Conservation (phyloP, 2,888 invertebrate genomes). For the Pandemis cinnamomeana region DNA sequence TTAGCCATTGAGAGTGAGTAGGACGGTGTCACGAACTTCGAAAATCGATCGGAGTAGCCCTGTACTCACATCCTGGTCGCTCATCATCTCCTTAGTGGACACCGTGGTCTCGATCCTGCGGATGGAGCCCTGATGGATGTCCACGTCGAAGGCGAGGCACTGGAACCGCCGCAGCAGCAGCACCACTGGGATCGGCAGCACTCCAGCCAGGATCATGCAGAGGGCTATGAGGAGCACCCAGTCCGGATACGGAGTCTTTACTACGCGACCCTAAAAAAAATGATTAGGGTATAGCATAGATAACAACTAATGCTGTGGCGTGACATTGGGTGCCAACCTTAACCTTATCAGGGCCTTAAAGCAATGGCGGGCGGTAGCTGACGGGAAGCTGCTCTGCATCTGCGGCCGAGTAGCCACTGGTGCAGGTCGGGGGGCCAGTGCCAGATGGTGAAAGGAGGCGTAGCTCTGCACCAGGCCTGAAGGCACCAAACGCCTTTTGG, state of each 20-base stretch:
- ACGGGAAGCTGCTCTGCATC: too few relatives aligned
- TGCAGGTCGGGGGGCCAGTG: too few relatives aligned
- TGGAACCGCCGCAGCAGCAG: constrained; percentile 95
- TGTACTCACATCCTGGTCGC: constrained; percentile 93
- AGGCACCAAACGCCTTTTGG: too few relatives aligned
- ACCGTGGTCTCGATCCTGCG: constrained; percentile 96
- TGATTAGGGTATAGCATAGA: background rate
- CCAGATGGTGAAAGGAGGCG: too few relatives aligned
- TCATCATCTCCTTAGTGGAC: constrained; percentile 97
- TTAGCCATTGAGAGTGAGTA: too few relatives aligned
- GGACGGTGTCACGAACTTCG: background rate
- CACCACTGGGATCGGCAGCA: constrained; percentile 94
- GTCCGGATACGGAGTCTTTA: constrained; percentile 88
- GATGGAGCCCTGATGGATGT: constrained; percentile 96
- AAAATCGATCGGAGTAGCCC: background rate
- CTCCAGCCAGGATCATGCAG: constrained; percentile 90
- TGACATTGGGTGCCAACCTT: too few relatives aligned
- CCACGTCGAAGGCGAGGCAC: constrained; percentile 93
- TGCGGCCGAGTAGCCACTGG: too few relatives aligned
- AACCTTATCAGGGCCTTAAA: too few relatives aligned
- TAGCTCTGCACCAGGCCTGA: too few relatives aligned
- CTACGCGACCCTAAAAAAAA: constrained; percentile 86
- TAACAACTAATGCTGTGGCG: too few relatives aligned
- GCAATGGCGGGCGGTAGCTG: too few relatives aligned
- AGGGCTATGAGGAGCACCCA: constrained; percentile 93